A percentile compares a stretch with the other conserved stretches of the same genome.
These are phyloP conservation scores for Lepisosteus osseus DNA, from an alignment of 2,113 vertebrate species.

Conservation along the genomic window DNA sequence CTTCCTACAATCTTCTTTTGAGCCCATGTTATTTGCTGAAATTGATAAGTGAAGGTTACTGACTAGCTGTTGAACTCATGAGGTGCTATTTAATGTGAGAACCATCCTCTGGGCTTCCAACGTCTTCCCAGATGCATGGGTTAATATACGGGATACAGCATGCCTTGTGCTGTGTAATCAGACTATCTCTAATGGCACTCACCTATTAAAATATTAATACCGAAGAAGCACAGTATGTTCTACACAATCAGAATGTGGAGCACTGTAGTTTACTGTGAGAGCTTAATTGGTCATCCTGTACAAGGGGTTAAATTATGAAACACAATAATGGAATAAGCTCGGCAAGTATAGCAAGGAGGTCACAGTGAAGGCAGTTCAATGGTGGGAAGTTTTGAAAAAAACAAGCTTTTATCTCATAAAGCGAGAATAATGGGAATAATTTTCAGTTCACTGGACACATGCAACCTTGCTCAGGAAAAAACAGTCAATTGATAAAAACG, in stretches of 20 bases:
- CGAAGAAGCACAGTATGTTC: too few species aligned
- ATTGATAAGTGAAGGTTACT: slow-evolving; percentile 56
- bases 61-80: slow-evolving; percentile 25
- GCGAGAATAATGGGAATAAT: slow-evolving; percentile 28
- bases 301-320: slow-evolving; percentile 15
- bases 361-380: slow-evolving; percentile 41
- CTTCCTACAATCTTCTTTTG: slow-evolving; percentile 31
- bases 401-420: slow-evolving; percentile 24
- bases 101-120: background rate
- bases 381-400: slow-evolving; percentile 30
- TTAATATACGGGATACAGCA: slow-evolving; percentile 22
- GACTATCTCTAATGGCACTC: background rate
- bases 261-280: slow-evolving; percentile 15
- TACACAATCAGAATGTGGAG: background rate
- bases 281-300: background rate
- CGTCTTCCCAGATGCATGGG: too few species aligned
- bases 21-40: slow-evolving; percentile 38
- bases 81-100: slow-evolving; percentile 1
- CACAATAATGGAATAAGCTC: slow-evolving; percentile 36
- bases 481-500: slow-evolving; percentile 9
- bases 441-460: slow-evolving; percentile 34
- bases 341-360: slow-evolving; percentile 40
- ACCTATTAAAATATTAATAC: too few species aligned
- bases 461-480: slow-evolving; percentile 25
- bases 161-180: slow-evolving; percentile 10